Conservation (phyloP, 2,113 vertebrate species). For the Sinocyclocheilus grahami region DNA sequence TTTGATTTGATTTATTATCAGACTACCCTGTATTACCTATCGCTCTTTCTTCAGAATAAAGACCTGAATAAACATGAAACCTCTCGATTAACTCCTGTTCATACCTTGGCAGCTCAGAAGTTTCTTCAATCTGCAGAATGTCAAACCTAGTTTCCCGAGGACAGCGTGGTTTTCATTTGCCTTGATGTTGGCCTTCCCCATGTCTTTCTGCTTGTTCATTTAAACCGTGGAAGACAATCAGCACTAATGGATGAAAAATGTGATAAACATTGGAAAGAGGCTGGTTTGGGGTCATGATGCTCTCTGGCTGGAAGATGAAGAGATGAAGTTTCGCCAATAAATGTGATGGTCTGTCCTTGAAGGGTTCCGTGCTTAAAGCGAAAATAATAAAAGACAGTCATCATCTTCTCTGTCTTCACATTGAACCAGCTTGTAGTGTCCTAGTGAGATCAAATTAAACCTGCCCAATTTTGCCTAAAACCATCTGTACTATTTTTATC, state of each 20-base stretch:
- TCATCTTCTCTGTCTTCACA: background rate
- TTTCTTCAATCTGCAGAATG: slow-evolving; percentile 1
- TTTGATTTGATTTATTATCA: background rate
- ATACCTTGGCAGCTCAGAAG: background rate
- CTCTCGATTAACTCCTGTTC: background rate
- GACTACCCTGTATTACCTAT: too few relatives aligned
- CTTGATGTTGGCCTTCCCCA: slow-evolving; percentile 24
- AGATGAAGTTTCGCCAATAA: background rate
- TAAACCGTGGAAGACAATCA: slow-evolving; percentile 40
- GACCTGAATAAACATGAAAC: background rate
- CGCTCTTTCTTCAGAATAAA: background rate
- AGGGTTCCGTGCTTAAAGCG: background rate
- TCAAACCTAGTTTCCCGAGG: background rate
- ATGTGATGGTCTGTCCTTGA: slow-evolving; percentile 20
- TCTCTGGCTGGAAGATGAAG: slow-evolving; percentile 16
- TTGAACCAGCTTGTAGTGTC: background rate
- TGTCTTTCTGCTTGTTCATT: slow-evolving; percentile 35
- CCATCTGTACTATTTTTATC: background rate
- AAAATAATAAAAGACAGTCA: background rate
- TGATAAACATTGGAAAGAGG: slow-evolving; percentile 38
- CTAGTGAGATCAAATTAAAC: background rate
- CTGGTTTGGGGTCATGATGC: slow-evolving; percentile 9
- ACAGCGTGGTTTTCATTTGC: slow-evolving; percentile 49
- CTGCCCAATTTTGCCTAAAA: background rate
- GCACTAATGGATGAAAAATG: slow-evolving; percentile 39